A percentile compares a stretch with the other conserved stretches of the same genome.
Conservation (phyloP, 2,888 invertebrate species). For the Tinea trinotella region DNA sequence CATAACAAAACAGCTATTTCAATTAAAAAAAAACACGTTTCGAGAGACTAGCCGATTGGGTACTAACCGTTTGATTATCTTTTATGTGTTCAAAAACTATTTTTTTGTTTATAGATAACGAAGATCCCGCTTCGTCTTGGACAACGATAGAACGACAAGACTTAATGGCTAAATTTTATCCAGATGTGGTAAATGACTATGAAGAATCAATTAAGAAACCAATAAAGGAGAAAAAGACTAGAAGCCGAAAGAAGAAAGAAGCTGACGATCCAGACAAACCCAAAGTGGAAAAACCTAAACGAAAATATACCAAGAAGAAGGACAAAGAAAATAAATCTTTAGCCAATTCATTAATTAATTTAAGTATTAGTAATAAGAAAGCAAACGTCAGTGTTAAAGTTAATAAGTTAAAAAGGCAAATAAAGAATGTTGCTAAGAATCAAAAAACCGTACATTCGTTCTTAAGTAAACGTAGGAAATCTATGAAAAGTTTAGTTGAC, state of each 20-base stretch:
- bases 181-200: conserved; percentile 73
- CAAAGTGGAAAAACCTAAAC: conserved; percentile 39
- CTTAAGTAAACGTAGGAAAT: conserved; percentile 44
- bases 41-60: too few relatives aligned
- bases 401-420: conserved; percentile 54
- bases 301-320: conserved; percentile 50
- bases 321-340: conserved; percentile 24
- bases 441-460: conserved; percentile 59
- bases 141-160: conserved; percentile 79
- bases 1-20: too few relatives aligned
- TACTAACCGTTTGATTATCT: too few relatives aligned
- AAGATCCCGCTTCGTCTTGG: conserved; percentile 68
- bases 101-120: conserved; percentile 46
- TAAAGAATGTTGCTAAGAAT: conserved; percentile 35
- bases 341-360: conserved; percentile 38
- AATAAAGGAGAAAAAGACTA: conserved; percentile 51
- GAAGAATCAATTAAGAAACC: conserved; percentile 71
- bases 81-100: too few relatives aligned
- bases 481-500: conserved; percentile 30
- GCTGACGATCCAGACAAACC: conserved; percentile 34
- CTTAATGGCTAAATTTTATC: conserved; percentile 74
- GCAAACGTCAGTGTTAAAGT: conserved; percentile 49
- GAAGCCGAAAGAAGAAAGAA: conserved; percentile 37
- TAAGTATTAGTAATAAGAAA: conserved; percentile 35
- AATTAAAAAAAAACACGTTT: too few relatives aligned